These are phyloP conservation scores for Lydus trimaculatus DNA, from an alignment of 2,888 invertebrate genomes.

Conservation along the genomic window DNA sequence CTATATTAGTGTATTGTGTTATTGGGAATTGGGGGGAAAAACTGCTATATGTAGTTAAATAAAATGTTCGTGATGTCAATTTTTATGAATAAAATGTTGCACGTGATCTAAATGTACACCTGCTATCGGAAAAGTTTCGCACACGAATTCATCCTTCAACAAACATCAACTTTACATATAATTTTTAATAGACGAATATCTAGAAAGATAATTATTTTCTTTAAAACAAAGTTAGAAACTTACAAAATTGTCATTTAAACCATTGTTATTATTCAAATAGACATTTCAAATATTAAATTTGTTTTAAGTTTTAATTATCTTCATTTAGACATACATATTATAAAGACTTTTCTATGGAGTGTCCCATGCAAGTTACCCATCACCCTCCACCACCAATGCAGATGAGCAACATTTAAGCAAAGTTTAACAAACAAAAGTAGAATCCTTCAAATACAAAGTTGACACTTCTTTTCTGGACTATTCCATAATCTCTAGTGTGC, in stretches of 20 bases:
- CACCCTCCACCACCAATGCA: no score
- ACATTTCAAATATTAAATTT: not conserved
- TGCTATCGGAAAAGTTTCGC: slow-evolving; percentile 16
- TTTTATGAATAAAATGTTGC: slow-evolving; percentile 31
- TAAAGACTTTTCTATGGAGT: no score
- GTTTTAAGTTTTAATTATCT: not conserved
- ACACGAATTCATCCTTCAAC: not conserved
- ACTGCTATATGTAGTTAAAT: not conserved
- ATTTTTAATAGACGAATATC: not conserved
- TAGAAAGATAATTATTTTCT: not conserved
- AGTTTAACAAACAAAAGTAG: no score
- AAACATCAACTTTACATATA: not conserved
- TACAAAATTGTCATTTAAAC: not conserved
- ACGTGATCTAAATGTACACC: slow-evolving; percentile 36
- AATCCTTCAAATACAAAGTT: no score
- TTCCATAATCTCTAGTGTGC: no score
- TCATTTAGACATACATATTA: not conserved
- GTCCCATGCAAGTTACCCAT: no score
- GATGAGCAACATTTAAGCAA: no score
- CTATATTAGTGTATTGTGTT: not conserved
- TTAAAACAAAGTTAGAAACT: not conserved
- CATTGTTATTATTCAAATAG: not conserved
- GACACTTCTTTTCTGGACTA: no score
- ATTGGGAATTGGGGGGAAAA: no score
- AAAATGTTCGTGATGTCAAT: slow-evolving; percentile 11